Conservation (phyloP, 1,140 invertebrate species). For the Augochlora pura region DNA sequence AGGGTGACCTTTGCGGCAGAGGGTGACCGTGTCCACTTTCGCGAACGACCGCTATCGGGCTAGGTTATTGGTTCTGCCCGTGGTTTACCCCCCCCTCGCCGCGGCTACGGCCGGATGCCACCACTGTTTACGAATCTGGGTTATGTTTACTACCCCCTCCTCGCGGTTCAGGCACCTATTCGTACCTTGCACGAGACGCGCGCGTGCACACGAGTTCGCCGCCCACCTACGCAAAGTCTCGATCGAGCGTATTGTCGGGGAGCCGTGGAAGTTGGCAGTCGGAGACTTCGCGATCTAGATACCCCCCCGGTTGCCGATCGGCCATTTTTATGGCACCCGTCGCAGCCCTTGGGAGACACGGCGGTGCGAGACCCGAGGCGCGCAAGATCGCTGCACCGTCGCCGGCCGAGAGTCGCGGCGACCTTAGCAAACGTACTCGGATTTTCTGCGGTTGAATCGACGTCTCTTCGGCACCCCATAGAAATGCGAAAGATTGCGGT, state of each 20-base stretch:
- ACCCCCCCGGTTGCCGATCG: too few relatives aligned
- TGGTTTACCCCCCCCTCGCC: slow-evolving; percentile 28
- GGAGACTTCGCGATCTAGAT: too few relatives aligned
- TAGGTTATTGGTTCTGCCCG: slow-evolving; percentile 68
- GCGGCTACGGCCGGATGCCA: slow-evolving; percentile 39
- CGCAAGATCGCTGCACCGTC: too few relatives aligned
- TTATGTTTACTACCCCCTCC: slow-evolving; percentile 70
- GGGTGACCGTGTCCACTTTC: slow-evolving; percentile 45
- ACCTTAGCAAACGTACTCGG: too few relatives aligned
- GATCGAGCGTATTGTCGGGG: not conserved
- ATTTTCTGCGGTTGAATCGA: too few relatives aligned
- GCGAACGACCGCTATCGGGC: slow-evolving; percentile 64
- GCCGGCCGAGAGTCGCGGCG: too few relatives aligned
- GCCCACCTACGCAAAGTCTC: slow-evolving; percentile 23
- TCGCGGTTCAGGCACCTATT: slow-evolving; percentile 7
- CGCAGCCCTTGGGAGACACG: too few relatives aligned
- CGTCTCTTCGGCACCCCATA: too few relatives aligned
- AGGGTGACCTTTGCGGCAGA: slow-evolving; percentile 71
- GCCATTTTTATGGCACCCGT: too few relatives aligned
- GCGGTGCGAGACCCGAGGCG: too few relatives aligned
- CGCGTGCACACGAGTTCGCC: slow-evolving; percentile 29
- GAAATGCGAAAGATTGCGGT: too few relatives aligned
- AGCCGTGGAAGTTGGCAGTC: too few relatives aligned
- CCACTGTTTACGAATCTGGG: slow-evolving; percentile 64
- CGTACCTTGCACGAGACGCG: slow-evolving; percentile 19